Percentiles rank a stretch among this genome's conserved stretches.
These are phyloP conservation scores for Cactoblastis cactorum DNA, from an alignment of 2,888 invertebrate species.

Conservation along the genomic window DNA sequence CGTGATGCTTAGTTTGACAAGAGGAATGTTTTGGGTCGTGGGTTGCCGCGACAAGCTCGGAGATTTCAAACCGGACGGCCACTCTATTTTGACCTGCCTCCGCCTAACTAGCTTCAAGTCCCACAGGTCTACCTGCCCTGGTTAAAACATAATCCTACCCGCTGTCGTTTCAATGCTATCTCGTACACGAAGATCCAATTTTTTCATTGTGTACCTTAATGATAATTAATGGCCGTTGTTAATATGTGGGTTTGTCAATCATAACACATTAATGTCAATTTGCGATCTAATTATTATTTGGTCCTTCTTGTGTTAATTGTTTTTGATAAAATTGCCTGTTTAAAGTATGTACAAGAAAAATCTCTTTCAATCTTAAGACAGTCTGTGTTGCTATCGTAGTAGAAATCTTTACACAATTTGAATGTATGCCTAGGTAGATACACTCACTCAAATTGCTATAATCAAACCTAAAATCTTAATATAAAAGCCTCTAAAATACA, in stretches of 20 bases:
- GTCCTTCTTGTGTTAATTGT: constrained; percentile 15
- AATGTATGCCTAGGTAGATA: too few species aligned
- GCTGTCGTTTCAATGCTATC: constrained; percentile 76
- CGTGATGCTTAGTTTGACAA: constrained; percentile 68
- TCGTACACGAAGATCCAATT: constrained; percentile 65
- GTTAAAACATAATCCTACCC: constrained; percentile 60
- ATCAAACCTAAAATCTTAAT: too few species aligned
- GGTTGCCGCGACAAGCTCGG: constrained; percentile 55
- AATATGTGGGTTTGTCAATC: constrained; percentile 66
- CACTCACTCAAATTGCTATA: too few species aligned
- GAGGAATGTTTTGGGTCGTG: constrained; percentile 70
- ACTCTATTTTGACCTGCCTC: constrained; percentile 37
- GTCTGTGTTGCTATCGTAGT: too few species aligned
- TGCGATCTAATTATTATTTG: constrained; percentile 37
- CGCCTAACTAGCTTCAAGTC: constrained; percentile 31
- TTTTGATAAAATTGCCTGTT: background rate
- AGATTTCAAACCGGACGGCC: constrained; percentile 51
- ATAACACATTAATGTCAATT: constrained; percentile 63
- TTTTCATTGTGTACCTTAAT: constrained; percentile 62
- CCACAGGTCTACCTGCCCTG: constrained; percentile 36
- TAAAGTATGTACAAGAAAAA: background rate
- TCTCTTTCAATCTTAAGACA: too few species aligned
- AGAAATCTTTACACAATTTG: too few species aligned
- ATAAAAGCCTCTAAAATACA: too few species aligned
- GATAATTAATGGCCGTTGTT: constrained; percentile 68